These are phyloP conservation scores for Paralichthys olivaceus DNA, from an alignment of 2,113 vertebrate species.

Conservation along the genomic window DNA sequence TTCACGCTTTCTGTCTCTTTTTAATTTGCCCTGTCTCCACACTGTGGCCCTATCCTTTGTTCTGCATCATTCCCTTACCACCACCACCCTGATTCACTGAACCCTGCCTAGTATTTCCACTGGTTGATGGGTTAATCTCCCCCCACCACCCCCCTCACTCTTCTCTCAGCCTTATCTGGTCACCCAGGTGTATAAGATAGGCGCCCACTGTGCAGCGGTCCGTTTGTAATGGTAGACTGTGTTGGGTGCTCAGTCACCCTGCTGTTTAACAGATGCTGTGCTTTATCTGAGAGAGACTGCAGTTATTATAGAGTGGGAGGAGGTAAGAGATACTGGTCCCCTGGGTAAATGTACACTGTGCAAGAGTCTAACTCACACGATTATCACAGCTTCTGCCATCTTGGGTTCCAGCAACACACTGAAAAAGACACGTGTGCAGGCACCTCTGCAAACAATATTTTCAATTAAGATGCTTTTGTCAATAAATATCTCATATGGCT, in stretches of 20 bases:
- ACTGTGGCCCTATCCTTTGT: slow-evolving; percentile 3
- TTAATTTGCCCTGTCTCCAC: slow-evolving; percentile 14
- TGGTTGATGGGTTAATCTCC: slow-evolving; percentile 63
- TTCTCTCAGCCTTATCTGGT: slow-evolving; percentile 73
- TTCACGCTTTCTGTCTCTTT: slow-evolving; percentile 3
- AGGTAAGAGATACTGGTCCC: slow-evolving; percentile 59
- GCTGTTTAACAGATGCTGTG: slow-evolving; percentile 74
- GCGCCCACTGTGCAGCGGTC: slow-evolving; percentile 60
- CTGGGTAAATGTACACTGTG: slow-evolving; percentile 55
- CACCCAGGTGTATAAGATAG: slow-evolving; percentile 73
- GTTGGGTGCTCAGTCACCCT: slow-evolving; percentile 71
- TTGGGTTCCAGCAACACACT: neutral
- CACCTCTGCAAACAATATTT: slow-evolving; percentile 1
- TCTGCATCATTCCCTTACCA: slow-evolving; percentile 19
- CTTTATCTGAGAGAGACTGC: slow-evolving; percentile 69
- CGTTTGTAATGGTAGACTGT: slow-evolving; percentile 68
- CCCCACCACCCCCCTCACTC: neutral
- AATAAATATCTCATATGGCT: slow-evolving; percentile 17
- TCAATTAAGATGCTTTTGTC: neutral
- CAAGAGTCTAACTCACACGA: slow-evolving; percentile 51
- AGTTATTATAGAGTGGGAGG: slow-evolving; percentile 64
- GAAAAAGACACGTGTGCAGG: neutral
- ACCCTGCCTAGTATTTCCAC: slow-evolving; percentile 33
- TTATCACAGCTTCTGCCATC: slow-evolving; percentile 39
- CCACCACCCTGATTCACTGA: slow-evolving; percentile 51